Conservation (phyloP, 2,113 vertebrate genomes). For the Callopanchax toddi region DNA sequence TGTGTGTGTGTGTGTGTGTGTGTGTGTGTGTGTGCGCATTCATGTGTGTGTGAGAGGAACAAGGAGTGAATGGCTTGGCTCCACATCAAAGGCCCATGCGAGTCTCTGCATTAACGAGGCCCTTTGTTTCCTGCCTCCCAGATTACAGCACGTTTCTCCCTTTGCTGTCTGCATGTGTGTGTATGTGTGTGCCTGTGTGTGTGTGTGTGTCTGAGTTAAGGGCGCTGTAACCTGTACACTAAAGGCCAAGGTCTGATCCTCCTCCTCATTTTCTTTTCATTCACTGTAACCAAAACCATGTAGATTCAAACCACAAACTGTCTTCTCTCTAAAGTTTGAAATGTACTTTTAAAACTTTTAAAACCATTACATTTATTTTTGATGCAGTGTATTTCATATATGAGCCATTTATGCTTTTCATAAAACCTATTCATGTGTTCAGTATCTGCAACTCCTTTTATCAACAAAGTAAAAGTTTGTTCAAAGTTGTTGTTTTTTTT, state of each 20-base stretch:
- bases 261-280: conserved; percentile 36
- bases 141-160: conserved; percentile 91
- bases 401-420: neutral
- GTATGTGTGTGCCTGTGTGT: conserved; percentile 16
- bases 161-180: neutral
- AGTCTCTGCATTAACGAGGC: conserved; percentile 94
- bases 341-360: neutral
- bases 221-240: conserved; percentile 79
- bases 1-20: too few relatives aligned
- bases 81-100: conserved; percentile 90
- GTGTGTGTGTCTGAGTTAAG: conserved; percentile 39
- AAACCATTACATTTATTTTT: neutral
- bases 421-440: neutral
- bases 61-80: conserved; percentile 89
- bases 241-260: conserved; percentile 66
- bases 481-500: neutral
- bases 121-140: conserved; percentile 93
- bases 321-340: neutral
- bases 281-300: conserved; percentile 27
- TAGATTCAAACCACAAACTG: neutral
- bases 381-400: neutral
- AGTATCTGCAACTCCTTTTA: neutral
- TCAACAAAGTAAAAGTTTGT: neutral
- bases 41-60: conserved; percentile 64
- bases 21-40: conserved; percentile 39